Evolutionary conservation across 2,888 invertebrate genomes (phyloP).

Genomic region (Drosophila diplacantha): DNA sequence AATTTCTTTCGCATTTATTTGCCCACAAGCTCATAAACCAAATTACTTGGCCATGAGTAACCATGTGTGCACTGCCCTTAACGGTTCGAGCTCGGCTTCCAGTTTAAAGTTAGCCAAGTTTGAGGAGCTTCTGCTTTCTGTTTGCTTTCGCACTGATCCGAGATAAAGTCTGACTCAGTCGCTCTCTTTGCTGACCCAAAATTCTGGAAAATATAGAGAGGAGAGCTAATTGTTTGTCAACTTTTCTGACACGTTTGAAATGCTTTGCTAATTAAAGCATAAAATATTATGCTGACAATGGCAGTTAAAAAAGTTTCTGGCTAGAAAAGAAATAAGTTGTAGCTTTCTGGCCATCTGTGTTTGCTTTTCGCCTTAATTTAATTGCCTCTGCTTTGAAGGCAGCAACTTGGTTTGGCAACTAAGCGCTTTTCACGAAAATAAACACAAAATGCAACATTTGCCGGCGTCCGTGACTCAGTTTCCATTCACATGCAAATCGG

Average conservation of each 20-base stretch:
- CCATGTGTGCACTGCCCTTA: conserved; percentile 32
- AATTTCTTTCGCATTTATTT: conserved; percentile 20
- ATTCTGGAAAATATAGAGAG: conserved; percentile 9
- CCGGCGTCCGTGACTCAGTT: conserved; percentile 28
- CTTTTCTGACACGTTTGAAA: conserved; percentile 34
- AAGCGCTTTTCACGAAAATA: conserved; percentile 33
- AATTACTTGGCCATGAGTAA: conserved; percentile 12
- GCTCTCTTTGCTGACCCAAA: conserved; percentile 14
- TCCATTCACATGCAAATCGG: conserved; percentile 38
- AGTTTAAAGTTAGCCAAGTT: conserved; percentile 21
- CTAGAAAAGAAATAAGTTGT: conserved; percentile 19
- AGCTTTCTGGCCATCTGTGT: conserved; percentile 30
- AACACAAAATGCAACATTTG: conserved; percentile 30
- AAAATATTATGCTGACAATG: conserved; percentile 36
- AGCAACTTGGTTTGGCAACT: conserved; percentile 34
- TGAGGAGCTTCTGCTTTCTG: conserved; percentile 41
- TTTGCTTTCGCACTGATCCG: conserved; percentile 46
- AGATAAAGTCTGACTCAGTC: conserved; percentile 39
- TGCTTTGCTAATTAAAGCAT: conserved; percentile 38
- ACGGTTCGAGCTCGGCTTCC: conserved; percentile 44
- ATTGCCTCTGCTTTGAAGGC: conserved; percentile 37
- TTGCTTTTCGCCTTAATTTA: conserved; percentile 38
- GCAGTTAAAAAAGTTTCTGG: conserved; percentile 22
- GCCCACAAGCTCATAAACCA: conserved; percentile 6
- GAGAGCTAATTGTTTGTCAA: conserved; percentile 29